phyloP scores from a whole-genome alignment of 2,888 invertebrate species.

The Eupithecia inturbata region DNA sequence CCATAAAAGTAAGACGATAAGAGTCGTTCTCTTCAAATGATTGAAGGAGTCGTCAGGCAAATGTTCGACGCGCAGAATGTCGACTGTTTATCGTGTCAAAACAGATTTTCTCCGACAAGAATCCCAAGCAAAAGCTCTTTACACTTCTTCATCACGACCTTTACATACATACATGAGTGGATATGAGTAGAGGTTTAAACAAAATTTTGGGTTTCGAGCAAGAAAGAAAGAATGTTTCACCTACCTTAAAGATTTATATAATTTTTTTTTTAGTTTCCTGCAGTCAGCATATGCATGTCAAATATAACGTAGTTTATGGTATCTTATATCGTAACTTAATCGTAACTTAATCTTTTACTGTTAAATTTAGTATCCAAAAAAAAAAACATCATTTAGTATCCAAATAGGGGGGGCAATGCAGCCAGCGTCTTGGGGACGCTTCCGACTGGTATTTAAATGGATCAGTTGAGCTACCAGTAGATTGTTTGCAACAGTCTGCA shows the following conservation, averaged over 20 bases:
- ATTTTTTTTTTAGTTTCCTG: not conserved
- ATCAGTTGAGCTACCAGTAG: no score
- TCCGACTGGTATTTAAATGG: no score
- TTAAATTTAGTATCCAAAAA: no score
- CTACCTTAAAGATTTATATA: not conserved
- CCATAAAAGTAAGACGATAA: conserved; percentile 80
- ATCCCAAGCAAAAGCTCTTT: conserved; percentile 65
- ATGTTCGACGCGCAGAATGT: conserved; percentile 59
- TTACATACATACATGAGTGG: conserved; percentile 4
- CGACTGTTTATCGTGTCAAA: conserved; percentile 65
- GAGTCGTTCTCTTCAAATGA: conserved; percentile 76
- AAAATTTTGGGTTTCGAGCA: not conserved
- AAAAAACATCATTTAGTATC: no score
- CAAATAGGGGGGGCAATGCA: no score
- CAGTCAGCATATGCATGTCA: not conserved
- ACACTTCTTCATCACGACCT: conserved; percentile 61
- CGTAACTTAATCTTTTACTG: no score
- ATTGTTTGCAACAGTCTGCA: no score
- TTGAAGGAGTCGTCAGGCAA: conserved; percentile 70
- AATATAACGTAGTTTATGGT: not conserved
- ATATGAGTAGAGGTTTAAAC: not conserved
- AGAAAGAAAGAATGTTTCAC: not conserved
- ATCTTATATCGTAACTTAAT: no score
- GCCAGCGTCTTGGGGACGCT: no score
- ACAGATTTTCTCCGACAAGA: conserved; percentile 67